These are phyloP conservation scores for Laspeyria flexula DNA, from an alignment of 2,888 invertebrate species.

Conservation along the genomic window DNA sequence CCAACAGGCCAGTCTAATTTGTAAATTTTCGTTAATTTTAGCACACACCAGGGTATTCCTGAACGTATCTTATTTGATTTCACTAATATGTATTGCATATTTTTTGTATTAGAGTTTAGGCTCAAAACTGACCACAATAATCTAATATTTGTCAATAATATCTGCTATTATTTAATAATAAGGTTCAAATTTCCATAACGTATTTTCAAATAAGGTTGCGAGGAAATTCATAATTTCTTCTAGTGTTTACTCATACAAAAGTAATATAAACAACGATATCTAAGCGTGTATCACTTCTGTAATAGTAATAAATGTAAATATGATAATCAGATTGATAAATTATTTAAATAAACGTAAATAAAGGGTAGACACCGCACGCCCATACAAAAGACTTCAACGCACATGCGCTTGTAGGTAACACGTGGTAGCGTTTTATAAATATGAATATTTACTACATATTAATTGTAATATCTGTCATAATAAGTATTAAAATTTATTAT, in stretches of 20 bases:
- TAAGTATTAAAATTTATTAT: constrained; percentile 21
- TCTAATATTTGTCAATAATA: no score
- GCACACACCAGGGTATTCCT: no score
- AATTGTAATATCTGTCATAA: constrained; percentile 13
- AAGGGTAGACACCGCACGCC: constrained; percentile 27
- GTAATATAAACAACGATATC: not conserved
- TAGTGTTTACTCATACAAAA: not conserved
- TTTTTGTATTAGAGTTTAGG: no score
- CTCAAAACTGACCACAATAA: no score
- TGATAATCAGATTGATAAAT: constrained; percentile 7
- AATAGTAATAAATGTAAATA: not conserved
- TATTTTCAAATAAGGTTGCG: not conserved
- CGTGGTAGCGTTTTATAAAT: not conserved
- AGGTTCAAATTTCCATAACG: not conserved
- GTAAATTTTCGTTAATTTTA: no score
- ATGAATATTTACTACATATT: constrained; percentile 12
- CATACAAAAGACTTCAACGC: constrained; percentile 78
- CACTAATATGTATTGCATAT: no score
- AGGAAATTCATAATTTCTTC: not conserved
- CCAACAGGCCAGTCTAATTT: no score
- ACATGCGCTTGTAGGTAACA: constrained; percentile 14
- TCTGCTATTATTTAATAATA: not conserved
- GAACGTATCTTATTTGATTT: no score
- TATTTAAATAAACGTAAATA: not conserved
- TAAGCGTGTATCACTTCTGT: not conserved